phyloP scores from a whole-genome alignment of 2,113 vertebrate genomes.

The Phrynosoma blainvillii region DNA sequence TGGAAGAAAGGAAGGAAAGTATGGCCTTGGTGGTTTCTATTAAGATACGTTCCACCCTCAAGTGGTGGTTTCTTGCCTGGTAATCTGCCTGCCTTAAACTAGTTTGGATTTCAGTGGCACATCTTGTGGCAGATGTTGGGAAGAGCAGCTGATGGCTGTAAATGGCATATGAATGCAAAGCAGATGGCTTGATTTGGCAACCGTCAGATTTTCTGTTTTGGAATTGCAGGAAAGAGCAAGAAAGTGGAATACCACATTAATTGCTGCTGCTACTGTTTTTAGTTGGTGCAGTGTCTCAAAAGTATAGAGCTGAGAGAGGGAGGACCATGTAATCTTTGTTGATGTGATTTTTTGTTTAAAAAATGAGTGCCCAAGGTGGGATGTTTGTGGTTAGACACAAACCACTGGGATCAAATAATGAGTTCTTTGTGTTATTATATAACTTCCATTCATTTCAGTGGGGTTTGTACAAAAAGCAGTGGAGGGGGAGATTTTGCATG shows the following conservation, averaged over 20 bases:
- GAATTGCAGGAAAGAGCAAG: neutral
- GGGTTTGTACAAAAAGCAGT: neutral
- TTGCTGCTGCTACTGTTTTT: slow-evolving; percentile 3
- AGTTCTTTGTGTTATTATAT: neutral
- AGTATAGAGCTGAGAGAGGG: neutral
- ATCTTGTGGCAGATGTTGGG: neutral
- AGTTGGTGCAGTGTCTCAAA: neutral
- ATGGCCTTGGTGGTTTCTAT: neutral
- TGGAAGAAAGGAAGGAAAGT: neutral
- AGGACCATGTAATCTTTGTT: neutral
- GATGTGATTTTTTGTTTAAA: too few relatives aligned
- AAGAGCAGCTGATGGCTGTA: neutral
- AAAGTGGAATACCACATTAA: slow-evolving; percentile 13
- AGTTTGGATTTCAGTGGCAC: neutral
- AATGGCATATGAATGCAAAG: slow-evolving; percentile 12
- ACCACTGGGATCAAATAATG: neutral
- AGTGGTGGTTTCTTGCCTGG: neutral
- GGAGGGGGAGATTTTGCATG: neutral
- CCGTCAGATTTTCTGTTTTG: slow-evolving; percentile 14
- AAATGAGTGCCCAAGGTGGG: too few relatives aligned
- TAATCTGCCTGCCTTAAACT: neutral
- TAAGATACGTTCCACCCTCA: neutral
- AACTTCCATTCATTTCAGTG: neutral
- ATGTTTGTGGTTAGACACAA: neutral
- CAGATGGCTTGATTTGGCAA: slow-evolving; percentile 30